Conservation (phyloP, 2,113 vertebrate genomes). For the Lonchura striata region DNA sequence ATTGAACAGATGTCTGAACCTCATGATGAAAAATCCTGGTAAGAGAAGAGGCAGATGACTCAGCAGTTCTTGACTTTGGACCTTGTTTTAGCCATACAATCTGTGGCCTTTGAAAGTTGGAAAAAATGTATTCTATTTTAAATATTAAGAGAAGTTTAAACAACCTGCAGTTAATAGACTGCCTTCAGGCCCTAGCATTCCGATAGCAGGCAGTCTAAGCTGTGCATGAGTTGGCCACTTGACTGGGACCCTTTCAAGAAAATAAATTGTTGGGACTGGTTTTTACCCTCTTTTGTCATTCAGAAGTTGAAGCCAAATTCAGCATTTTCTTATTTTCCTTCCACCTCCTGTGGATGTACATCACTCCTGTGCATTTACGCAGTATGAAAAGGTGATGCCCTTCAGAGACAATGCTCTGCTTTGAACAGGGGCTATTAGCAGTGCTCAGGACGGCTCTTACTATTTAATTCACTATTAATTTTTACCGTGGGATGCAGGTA, state of each 20-base stretch:
- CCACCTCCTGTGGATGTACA: background rate
- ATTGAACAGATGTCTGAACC: background rate
- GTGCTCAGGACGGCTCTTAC: background rate
- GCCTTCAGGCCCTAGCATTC: background rate
- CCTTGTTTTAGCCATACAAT: background rate
- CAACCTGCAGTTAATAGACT: background rate
- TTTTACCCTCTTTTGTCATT: background rate
- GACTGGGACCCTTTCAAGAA: background rate
- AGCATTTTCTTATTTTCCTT: background rate
- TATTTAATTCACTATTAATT: background rate
- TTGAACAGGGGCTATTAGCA: background rate
- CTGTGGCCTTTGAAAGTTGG: background rate
- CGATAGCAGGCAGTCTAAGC: background rate
- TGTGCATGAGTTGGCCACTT: background rate
- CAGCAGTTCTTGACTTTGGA: background rate
- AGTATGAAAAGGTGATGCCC: background rate
- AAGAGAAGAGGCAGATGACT: background rate
- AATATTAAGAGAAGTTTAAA: background rate
- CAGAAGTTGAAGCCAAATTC: background rate
- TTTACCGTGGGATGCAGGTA: rapidly evolving
- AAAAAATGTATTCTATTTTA: background rate
- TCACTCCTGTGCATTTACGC: background rate
- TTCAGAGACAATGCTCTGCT: background rate
- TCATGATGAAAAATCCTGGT: background rate
- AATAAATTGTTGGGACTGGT: background rate